Conservation (phyloP, 2,113 vertebrate species). For the Megaptera novaeangliae region DNA sequence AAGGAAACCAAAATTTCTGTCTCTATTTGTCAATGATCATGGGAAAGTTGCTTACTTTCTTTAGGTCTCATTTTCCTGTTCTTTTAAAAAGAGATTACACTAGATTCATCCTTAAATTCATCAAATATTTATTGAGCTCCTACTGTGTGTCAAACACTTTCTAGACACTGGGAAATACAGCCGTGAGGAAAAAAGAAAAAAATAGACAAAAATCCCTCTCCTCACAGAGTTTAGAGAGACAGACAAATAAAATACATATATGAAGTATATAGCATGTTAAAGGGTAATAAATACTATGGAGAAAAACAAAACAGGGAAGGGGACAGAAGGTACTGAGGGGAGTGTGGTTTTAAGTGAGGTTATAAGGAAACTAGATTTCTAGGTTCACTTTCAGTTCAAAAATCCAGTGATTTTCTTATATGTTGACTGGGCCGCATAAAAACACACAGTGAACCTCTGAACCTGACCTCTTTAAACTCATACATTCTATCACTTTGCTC, state of each 20-base stretch:
- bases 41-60: neutral
- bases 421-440: neutral
- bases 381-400: slow-evolving; percentile 55
- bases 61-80: neutral
- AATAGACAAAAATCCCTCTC: neutral
- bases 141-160: neutral
- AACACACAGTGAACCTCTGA: slow-evolving; percentile 37
- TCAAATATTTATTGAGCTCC: neutral
- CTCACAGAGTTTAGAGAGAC: neutral
- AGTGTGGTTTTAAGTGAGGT: neutral
- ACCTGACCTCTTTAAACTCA: slow-evolving; percentile 25
- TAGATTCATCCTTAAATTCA: neutral
- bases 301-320: neutral
- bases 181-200: neutral
- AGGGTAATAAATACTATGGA: neutral
- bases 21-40: neutral
- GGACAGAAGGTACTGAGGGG: neutral
- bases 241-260: neutral
- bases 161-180: neutral
- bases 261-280: neutral
- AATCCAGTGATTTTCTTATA: neutral
- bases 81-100: neutral
- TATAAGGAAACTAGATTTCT: slow-evolving; percentile 28
- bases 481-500: slow-evolving; percentile 54
- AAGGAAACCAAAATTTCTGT: neutral